Conservation (phyloP, 2,797 vertebrate genomes). For the Myotis pilosus region DNA sequence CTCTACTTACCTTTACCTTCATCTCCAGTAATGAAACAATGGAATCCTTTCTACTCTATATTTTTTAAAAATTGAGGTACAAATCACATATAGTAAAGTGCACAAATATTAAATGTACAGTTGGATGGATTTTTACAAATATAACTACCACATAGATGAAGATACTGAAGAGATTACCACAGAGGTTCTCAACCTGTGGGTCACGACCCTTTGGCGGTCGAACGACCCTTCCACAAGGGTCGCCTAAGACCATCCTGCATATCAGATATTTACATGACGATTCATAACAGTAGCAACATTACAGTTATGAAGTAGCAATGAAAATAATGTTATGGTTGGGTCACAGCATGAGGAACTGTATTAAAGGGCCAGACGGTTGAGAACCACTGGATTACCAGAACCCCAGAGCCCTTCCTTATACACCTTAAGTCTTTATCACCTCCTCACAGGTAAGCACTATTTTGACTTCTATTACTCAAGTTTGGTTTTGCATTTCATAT, state of each 20-base stretch:
- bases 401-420: background rate
- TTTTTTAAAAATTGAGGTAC: background rate
- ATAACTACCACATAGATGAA: background rate
- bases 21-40: slow-evolving; percentile 1
- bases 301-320: no score
- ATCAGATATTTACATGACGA: no score
- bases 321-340: no score
- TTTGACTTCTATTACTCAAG: background rate
- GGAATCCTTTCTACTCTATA: background rate
- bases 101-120: background rate
- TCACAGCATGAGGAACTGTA: no score
- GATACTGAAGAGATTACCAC: background rate
- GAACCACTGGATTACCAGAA: background rate
- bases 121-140: background rate
- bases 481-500: background rate
- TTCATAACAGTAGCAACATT: no score
- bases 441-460: background rate
- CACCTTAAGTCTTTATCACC: background rate
- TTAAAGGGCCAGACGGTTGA: no score
- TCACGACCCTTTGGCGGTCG: no score
- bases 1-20: slow-evolving; percentile 20
- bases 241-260: no score
- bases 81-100: background rate
- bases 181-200: no score
- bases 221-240: no score